A percentile compares a stretch with the other conserved stretches of the same genome.
Evolutionary conservation across 2,113 vertebrate species (phyloP).

Genomic region (Engraulis encrasicolus): DNA sequence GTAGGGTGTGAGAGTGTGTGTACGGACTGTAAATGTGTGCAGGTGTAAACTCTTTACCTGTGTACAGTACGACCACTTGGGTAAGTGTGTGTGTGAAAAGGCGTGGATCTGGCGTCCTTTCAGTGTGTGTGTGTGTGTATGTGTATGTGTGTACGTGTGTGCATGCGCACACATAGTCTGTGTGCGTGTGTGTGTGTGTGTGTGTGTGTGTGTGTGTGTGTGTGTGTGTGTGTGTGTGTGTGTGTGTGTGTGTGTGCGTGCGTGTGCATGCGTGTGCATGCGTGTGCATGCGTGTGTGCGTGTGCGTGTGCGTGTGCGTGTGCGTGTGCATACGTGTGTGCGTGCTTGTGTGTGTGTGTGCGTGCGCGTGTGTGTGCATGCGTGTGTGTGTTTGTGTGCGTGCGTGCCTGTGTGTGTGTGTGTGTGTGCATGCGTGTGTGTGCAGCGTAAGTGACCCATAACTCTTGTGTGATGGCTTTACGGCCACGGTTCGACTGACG

Average conservation of each 20-base stretch:
- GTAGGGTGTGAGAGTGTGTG: no score
- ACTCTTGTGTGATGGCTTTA: conserved; percentile 67
- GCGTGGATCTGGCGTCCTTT: no score
- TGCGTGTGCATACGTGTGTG: conserved; percentile 30
- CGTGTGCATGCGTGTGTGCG: conserved; percentile 25
- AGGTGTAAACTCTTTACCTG: no score
- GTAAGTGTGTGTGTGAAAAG: no score
- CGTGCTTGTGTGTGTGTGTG: conserved; percentile 30
- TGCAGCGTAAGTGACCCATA: conserved; percentile 50
- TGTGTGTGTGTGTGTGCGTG: conserved; percentile 32
- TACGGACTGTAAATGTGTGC: no score
- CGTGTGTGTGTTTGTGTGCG: conserved; percentile 30
- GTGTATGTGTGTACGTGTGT: no score
- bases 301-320: conserved; percentile 21
- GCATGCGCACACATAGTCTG: no score
- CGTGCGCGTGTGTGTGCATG: conserved; percentile 24
- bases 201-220: conserved; percentile 29
- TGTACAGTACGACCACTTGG: no score
- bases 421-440: conserved; percentile 28
- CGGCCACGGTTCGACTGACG: conserved; percentile 21
- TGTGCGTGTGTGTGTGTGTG: conserved; percentile 12
- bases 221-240: conserved; percentile 23
- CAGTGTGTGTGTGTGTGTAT: conserved; percentile 28
- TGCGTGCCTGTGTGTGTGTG: conserved; percentile 29
- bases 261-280: no score